Evolutionary conservation across 2,888 invertebrate genomes (phyloP).

Genomic region (Plusia festucae): DNA sequence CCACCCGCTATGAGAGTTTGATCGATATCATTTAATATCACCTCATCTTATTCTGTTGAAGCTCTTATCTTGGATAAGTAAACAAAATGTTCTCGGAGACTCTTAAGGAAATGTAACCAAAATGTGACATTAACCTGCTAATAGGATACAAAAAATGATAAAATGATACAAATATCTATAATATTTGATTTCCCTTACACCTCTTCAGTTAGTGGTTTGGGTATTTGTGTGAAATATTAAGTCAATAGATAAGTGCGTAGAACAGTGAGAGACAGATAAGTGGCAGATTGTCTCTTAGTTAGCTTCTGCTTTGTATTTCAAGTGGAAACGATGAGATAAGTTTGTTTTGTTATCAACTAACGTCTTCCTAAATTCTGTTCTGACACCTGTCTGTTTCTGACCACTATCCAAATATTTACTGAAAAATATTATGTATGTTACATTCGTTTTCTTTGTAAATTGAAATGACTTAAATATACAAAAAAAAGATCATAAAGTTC

Average conservation of each 20-base stretch:
- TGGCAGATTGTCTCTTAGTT: slow-evolving; percentile 55
- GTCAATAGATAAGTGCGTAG: slow-evolving; percentile 59
- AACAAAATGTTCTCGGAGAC: slow-evolving; percentile 24
- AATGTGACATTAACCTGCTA: slow-evolving; percentile 18
- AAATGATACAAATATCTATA: background rate
- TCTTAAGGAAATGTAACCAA: slow-evolving; percentile 24
- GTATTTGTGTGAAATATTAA: slow-evolving; percentile 15
- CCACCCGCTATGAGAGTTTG: slow-evolving; percentile 18
- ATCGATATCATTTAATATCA: slow-evolving; percentile 35
- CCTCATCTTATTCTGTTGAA: slow-evolving; percentile 24
- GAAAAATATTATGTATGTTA: background rate
- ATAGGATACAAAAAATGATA: too few species aligned
- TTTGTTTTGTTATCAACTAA: slow-evolving; percentile 56
- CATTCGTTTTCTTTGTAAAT: too few species aligned
- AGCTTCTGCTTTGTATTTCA: slow-evolving; percentile 68
- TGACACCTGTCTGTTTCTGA: slow-evolving; percentile 44
- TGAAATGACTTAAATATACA: too few species aligned
- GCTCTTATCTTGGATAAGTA: slow-evolving; percentile 22
- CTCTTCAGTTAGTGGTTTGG: background rate
- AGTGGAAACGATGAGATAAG: slow-evolving; percentile 61
- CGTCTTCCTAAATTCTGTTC: slow-evolving; percentile 40
- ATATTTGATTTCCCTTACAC: background rate
- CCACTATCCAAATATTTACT: slow-evolving; percentile 45
- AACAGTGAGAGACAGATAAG: slow-evolving; percentile 45
- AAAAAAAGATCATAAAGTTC: background rate